These are phyloP conservation scores for Scaptodrosophila latifasciaeformis DNA, from an alignment of 2,888 invertebrate species.

Conservation along the genomic window DNA sequence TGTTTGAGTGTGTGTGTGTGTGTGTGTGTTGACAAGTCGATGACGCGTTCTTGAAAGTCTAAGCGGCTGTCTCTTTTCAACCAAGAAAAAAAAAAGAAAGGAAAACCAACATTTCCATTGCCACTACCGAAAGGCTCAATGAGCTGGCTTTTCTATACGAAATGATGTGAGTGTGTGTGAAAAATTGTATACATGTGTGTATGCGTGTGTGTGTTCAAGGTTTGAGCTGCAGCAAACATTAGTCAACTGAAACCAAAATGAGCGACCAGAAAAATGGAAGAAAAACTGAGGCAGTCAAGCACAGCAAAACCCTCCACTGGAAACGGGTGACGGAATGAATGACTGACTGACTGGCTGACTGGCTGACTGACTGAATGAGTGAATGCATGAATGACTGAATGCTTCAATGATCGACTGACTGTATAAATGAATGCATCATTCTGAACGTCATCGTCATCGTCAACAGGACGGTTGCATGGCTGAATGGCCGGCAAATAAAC, in stretches of 20 bases:
- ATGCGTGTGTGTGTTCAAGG: slow-evolving; percentile 43
- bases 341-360: too few species aligned
- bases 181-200: slow-evolving; percentile 11
- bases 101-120: too few species aligned
- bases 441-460: not conserved
- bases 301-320: slow-evolving; percentile 10
- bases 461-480: not conserved
- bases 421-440: slow-evolving; percentile 29
- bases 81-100: too few species aligned
- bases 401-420: slow-evolving; percentile 33
- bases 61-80: too few species aligned
- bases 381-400: slow-evolving; percentile 28
- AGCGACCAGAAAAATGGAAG: too few species aligned
- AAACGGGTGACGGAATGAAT: slow-evolving; percentile 39
- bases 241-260: slow-evolving; percentile 58
- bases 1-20: slow-evolving; percentile 9
- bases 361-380: slow-evolving; percentile 18
- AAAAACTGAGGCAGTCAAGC: slow-evolving; percentile 45
- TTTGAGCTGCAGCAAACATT: slow-evolving; percentile 50
- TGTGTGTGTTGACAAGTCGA: slow-evolving; percentile 38
- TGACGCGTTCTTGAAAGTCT: slow-evolving; percentile 32
- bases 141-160: too few species aligned
- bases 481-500: slow-evolving; percentile 4
- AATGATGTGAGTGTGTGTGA: not conserved
- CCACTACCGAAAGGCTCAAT: too few species aligned